A percentile compares a stretch with the other conserved stretches of the same genome.
Conservation (phyloP, 2,888 invertebrate species). For the Corbicula japonica region DNA sequence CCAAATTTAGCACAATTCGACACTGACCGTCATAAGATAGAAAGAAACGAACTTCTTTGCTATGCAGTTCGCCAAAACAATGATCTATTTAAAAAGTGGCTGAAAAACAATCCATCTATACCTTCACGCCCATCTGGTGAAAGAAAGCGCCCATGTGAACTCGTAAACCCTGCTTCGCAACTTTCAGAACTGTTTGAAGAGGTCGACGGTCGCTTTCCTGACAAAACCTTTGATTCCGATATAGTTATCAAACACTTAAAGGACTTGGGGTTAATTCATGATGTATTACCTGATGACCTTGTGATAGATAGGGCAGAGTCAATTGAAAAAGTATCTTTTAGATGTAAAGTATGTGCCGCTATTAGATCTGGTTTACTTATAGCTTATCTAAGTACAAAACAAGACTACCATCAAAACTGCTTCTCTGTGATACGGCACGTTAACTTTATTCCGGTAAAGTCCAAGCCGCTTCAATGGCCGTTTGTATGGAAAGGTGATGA, state of each 20-base stretch:
- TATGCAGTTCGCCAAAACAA: constrained; percentile 20
- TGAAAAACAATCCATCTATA: constrained; percentile 50
- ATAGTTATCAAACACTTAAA: background rate
- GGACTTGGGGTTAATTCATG: constrained; percentile 25
- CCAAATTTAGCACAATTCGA: constrained; percentile 41
- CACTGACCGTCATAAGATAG: background rate
- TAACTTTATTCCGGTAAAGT: constrained; percentile 28
- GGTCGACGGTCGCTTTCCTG: constrained; percentile 36
- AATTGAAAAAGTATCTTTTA: background rate
- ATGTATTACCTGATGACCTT: constrained; percentile 3
- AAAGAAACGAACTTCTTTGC: constrained; percentile 24
- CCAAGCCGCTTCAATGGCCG: constrained; percentile 34
- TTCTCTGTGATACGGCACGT: too few relatives aligned
- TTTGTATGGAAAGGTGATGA: constrained; percentile 35
- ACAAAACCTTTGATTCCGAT: constrained; percentile 1
- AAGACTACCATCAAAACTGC: too few relatives aligned
- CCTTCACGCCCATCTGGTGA: constrained; percentile 44
- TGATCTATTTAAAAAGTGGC: constrained; percentile 11
- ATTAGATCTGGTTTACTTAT: too few relatives aligned
- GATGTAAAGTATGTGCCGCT: constrained; percentile 30
- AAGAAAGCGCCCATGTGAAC: constrained; percentile 30
- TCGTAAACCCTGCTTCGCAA: constrained; percentile 25
- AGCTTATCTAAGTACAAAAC: too few relatives aligned
- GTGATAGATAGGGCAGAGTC: constrained; percentile 21
- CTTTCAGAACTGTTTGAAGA: constrained; percentile 29